Conservation (phyloP, 2,797 vertebrate species). For the Sylvilagus floridanus region DNA sequence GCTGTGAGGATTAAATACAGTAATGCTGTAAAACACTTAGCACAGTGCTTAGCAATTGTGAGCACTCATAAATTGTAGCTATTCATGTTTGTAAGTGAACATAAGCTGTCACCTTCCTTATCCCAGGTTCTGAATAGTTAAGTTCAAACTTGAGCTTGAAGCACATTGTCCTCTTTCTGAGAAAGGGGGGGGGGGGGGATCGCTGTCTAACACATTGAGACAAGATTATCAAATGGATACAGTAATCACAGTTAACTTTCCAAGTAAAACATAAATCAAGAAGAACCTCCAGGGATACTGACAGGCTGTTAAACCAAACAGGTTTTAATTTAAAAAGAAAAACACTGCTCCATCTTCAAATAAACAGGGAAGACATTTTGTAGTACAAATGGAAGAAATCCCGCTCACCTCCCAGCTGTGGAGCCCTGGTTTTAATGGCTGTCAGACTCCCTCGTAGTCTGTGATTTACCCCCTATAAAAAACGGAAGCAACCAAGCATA, state of each 20-base stretch:
- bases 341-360: background rate
- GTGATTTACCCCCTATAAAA: conserved; percentile 94
- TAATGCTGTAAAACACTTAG: too few relatives aligned
- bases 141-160: background rate
- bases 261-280: background rate
- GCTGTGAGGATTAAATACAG: background rate
- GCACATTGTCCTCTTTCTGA: background rate
- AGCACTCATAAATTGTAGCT: background rate
- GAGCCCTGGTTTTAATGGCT: conserved; percentile 95
- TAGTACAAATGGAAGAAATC: background rate
- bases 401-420: conserved; percentile 95
- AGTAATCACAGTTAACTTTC: background rate
- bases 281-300: background rate
- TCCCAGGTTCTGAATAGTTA: background rate
- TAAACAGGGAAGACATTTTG: background rate
- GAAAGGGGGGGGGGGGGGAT: too few relatives aligned
- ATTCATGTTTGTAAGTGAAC: background rate
- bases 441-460: conserved; percentile 95
- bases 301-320: background rate
- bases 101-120: background rate
- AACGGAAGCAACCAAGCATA: background rate
- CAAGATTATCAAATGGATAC: background rate
- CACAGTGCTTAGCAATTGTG: background rate
- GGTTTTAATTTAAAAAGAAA: background rate
- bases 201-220: background rate